Conservation (phyloP, 1,140 invertebrate species). For the Conus betulinus region DNA sequence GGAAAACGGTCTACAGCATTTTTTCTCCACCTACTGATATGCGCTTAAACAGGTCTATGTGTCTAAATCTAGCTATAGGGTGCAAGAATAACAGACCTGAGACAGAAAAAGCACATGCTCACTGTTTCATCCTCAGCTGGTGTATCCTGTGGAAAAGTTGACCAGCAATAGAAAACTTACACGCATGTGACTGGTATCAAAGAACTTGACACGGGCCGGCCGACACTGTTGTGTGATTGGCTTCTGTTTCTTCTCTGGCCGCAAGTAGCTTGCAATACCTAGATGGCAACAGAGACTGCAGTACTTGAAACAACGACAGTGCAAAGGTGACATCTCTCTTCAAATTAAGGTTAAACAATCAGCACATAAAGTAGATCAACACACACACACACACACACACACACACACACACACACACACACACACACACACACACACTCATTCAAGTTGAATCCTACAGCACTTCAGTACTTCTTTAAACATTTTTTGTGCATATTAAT, state of each 20-base stretch:
- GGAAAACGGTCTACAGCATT: too few species aligned
- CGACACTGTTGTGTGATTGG: slow-evolving; percentile 48
- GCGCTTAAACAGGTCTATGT: too few species aligned
- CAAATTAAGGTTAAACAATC: too few species aligned
- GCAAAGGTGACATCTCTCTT: background rate
- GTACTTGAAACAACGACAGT: background rate
- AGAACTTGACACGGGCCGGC: slow-evolving; percentile 61
- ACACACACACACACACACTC: background rate
- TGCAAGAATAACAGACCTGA: too few species aligned
- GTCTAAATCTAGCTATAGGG: too few species aligned
- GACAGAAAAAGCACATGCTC: too few species aligned
- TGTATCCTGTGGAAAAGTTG: too few species aligned
- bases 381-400: background rate
- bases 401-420: background rate
- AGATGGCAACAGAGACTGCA: background rate
- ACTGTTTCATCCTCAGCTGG: too few species aligned
- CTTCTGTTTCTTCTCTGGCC: slow-evolving; percentile 53
- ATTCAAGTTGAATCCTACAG: background rate
- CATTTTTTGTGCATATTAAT: too few species aligned
- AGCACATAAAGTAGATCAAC: too few species aligned
- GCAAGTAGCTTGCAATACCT: slow-evolving; percentile 63
- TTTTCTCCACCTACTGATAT: too few species aligned
- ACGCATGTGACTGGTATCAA: slow-evolving; percentile 59
- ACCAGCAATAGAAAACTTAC: slow-evolving; percentile 37
- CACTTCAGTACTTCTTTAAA: too few species aligned